These are phyloP conservation scores for Pluvianellus socialis DNA, from an alignment of 2,113 vertebrate genomes.

Conservation along the genomic window DNA sequence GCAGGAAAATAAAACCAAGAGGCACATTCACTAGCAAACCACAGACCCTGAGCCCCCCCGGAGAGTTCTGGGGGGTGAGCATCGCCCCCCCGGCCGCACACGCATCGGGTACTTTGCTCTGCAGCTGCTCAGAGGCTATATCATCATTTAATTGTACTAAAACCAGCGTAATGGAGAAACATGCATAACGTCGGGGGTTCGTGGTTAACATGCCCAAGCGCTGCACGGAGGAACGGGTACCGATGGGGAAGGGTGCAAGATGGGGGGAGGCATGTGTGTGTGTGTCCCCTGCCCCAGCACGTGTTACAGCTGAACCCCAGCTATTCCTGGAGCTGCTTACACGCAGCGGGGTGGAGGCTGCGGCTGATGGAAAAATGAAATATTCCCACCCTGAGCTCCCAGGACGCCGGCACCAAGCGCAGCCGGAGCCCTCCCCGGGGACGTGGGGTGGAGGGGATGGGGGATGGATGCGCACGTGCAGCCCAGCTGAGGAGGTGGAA, in stretches of 20 bases:
- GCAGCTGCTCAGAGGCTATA: not conserved
- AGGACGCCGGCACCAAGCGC: not conserved
- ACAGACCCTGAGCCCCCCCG: rapidly evolving
- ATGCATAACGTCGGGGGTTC: not conserved
- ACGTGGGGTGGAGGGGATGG: no score
- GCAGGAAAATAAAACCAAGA: not conserved
- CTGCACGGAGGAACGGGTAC: not conserved
- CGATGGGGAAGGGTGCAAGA: not conserved
- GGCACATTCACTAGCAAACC: no score
- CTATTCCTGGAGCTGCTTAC: not conserved
- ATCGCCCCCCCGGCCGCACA: rapidly evolving
- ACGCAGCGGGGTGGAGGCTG: not conserved
- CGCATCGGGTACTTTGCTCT: not conserved
- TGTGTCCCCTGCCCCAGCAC: not conserved
- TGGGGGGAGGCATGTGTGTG: not conserved
- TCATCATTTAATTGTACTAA: conserved; percentile 22
- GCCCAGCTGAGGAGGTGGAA: not conserved
- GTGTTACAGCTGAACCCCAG: not conserved
- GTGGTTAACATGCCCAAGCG: not conserved
- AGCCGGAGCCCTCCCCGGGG: not conserved
- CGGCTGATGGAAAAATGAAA: not conserved
- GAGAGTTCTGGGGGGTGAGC: rapidly evolving
- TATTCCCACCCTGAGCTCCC: not conserved
- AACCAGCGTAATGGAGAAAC: not conserved
- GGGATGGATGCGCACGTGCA: rapidly evolving